Base-by-base conservation (phyloP, 2,113 vertebrate genomes). In the Ovis canadensis region DNA sequence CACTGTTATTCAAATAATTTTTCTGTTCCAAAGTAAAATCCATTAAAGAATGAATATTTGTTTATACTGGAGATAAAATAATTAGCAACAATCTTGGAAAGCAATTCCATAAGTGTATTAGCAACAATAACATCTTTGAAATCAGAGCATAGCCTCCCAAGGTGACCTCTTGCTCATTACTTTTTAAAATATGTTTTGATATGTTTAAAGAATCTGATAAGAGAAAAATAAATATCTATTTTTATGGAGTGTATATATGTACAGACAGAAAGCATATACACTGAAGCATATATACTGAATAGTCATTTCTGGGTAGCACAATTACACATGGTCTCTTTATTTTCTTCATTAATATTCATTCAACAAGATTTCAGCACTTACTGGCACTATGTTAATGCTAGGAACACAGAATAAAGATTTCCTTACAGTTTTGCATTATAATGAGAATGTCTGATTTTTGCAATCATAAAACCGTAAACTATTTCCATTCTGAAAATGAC, bases 261-360 rank as follows among this genome's bases (percentile, higher is more conserved):
- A n/a, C 40, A 86, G 48, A 91, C 33, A 88, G 52, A 81, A 87
- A 94, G 27, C 9, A 17, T 54, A 52, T 36, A 71, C 33, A n/a
- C 6, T 25, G 48, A 83, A 67, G 8, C n/a, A 54, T 25, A 40
- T 55, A 94, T 21, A 45, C 12, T 3, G 48, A 87, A 43, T 81
- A 62, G 83, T 43, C 36, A 87, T 80, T 88, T 97, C 83, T 77
- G 29, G 19, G 6, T 45, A 62, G 7, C 29, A 82, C 45, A 48
- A 77, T 43, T 55, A 60, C 16, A 40, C 9, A 23, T 55, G 50
- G 23, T 62, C 84, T 88, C 84, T 88, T 95, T 62, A 60, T 81
- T 84, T 95, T 88, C 62, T 89, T 96, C 9, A 59, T 50, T 50
- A 60, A 52, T 95, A 90, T 84, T 86, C 36, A 78, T 89, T 94